Percentiles rank a stretch among this genome's conserved stretches.
These are phyloP conservation scores for Tetragonula clypearis DNA, from an alignment of 1,140 invertebrate species.

Conservation along the genomic window DNA sequence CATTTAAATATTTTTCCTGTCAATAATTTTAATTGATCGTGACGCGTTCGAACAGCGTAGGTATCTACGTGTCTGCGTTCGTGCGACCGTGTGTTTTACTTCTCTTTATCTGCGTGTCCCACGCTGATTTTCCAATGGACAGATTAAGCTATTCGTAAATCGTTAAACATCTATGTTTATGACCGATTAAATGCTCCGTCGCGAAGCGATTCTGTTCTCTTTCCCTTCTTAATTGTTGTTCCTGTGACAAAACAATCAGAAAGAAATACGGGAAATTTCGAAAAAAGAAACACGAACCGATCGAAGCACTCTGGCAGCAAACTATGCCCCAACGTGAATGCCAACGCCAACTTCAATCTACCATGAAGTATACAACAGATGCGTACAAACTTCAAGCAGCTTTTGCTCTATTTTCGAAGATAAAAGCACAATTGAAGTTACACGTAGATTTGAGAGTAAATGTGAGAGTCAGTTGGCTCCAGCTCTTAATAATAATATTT, in stretches of 20 bases:
- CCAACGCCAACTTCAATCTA: conserved; percentile 21
- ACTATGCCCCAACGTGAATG: neutral
- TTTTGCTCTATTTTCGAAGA: neutral
- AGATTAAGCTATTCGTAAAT: neutral
- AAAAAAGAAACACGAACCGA: conserved; percentile 17
- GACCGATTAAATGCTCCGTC: neutral
- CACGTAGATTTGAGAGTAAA: neutral
- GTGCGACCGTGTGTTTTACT: neutral
- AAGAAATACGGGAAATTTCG: neutral
- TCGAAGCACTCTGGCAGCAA: neutral
- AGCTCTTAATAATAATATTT: neutral
- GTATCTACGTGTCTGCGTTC: neutral
- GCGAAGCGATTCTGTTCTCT: too few species aligned
- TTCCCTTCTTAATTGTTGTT: neutral
- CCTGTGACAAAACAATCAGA: neutral
- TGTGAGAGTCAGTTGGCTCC: neutral
- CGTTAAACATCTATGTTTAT: neutral
- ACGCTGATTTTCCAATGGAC: conserved; percentile 2
- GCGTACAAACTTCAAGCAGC: neutral
- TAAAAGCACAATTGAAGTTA: neutral
- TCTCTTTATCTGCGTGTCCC: conserved; percentile 11
- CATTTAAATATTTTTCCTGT: conserved; percentile 64
- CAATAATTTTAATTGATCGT: conserved; percentile 25
- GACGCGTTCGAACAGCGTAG: neutral
- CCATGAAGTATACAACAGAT: neutral